These are phyloP conservation scores for Pogoniulus pusillus DNA, from an alignment of 2,797 vertebrate genomes.

Conservation along the genomic window DNA sequence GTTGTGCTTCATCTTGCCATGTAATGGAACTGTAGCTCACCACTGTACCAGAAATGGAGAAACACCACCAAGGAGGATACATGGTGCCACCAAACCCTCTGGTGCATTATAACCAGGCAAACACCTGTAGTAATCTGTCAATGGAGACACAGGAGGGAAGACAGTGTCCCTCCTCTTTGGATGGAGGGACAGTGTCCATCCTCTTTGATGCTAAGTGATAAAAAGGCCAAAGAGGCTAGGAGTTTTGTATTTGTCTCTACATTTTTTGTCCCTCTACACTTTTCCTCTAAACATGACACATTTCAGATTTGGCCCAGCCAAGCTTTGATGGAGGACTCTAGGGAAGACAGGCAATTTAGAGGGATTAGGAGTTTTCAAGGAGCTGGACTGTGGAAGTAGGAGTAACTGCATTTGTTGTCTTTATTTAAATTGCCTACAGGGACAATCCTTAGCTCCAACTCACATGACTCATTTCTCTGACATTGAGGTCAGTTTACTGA, in stretches of 20 bases:
- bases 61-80: background rate
- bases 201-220: background rate
- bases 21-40: background rate
- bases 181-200: too few relatives aligned
- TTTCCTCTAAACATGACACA: accelerated
- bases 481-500: background rate
- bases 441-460: constrained; percentile 6
- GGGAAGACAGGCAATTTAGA: background rate
- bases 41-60: background rate
- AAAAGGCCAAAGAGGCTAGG: background rate
- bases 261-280: background rate
- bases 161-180: background rate
- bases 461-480: background rate
- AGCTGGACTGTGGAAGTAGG: background rate
- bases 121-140: background rate
- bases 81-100: background rate
- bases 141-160: background rate
- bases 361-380: background rate
- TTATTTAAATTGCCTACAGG: background rate
- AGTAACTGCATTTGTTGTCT: constrained; percentile 5
- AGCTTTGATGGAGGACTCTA: background rate
- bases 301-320: background rate
- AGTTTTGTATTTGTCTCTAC: background rate
- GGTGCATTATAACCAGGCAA: background rate
- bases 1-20: background rate